These are phyloP conservation scores for Zophobas morio DNA, from an alignment of 1,140 invertebrate genomes.

Conservation along the genomic window DNA sequence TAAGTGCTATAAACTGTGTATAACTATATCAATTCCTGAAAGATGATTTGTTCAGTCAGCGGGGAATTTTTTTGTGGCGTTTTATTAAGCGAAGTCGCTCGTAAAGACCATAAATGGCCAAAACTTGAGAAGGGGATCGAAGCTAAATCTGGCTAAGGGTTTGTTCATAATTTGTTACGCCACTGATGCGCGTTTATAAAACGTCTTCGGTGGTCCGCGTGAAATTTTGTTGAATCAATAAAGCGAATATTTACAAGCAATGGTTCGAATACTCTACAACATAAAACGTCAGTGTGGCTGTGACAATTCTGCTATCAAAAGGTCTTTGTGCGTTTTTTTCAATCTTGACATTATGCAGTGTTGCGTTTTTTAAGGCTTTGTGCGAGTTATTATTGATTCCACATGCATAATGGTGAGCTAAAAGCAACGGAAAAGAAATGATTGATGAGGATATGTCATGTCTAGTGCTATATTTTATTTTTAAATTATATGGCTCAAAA, in stretches of 20 bases:
- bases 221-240: neutral
- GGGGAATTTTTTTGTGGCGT: too few relatives aligned
- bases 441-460: constrained; percentile 34
- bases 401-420: constrained; percentile 23
- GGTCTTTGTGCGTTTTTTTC: neutral
- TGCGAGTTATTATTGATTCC: constrained; percentile 29
- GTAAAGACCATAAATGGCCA: too few relatives aligned
- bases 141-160: too few relatives aligned
- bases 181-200: too few relatives aligned
- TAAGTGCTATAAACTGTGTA: too few relatives aligned
- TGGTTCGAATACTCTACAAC: neutral
- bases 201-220: too few relatives aligned
- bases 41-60: too few relatives aligned
- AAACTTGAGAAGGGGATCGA: too few relatives aligned
- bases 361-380: constrained; percentile 25
- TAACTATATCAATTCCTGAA: too few relatives aligned
- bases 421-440: constrained; percentile 36
- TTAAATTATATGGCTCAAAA: constrained; percentile 28
- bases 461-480: constrained; percentile 32
- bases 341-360: neutral
- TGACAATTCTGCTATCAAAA: neutral
- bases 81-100: too few relatives aligned
- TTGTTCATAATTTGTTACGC: too few relatives aligned
- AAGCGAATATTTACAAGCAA: neutral
- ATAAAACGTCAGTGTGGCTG: neutral